Evolutionary conservation across 2,888 invertebrate genomes (phyloP).

Genomic region (Fragum fragum): DNA sequence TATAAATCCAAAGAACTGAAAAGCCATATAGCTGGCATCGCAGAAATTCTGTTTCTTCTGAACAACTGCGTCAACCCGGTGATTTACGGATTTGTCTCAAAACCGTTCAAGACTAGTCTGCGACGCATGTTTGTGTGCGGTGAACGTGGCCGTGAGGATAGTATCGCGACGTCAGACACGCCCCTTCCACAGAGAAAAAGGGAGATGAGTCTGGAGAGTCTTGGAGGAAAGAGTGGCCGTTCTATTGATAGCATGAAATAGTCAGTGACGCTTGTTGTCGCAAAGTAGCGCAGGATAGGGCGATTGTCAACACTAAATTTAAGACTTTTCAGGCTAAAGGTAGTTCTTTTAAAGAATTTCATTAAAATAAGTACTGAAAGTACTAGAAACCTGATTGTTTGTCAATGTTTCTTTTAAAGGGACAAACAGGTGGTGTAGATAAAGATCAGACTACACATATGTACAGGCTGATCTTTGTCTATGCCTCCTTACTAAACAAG

Average conservation of each 20-base stretch:
- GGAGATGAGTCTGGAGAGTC: conserved; percentile 34
- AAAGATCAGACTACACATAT: too few relatives aligned
- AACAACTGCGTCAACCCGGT: conserved; percentile 62
- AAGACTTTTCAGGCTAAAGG: too few relatives aligned
- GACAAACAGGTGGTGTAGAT: too few relatives aligned
- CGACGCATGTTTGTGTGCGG: conserved; percentile 40
- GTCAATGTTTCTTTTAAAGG: too few relatives aligned
- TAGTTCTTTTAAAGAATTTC: too few relatives aligned
- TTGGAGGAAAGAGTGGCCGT: conserved; percentile 11
- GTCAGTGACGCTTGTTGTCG: neutral
- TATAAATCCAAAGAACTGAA: conserved; percentile 37
- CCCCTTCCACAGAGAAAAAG: conserved; percentile 42
- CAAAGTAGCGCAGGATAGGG: neutral
- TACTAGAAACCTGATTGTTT: too few relatives aligned
- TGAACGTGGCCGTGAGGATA: conserved; percentile 32
- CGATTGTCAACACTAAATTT: too few relatives aligned
- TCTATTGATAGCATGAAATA: conserved; percentile 35
- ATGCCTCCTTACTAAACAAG: too few relatives aligned
- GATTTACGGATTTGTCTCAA: conserved; percentile 55
- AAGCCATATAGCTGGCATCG: conserved; percentile 42
- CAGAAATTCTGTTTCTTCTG: conserved; percentile 45
- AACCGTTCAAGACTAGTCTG: conserved; percentile 53
- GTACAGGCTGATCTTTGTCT: too few relatives aligned
- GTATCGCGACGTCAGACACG: conserved; percentile 45
- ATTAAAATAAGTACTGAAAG: too few relatives aligned